These are phyloP conservation scores for Scaptodrosophila latifasciaeformis DNA, from an alignment of 2,888 invertebrate genomes.

Conservation along the genomic window DNA sequence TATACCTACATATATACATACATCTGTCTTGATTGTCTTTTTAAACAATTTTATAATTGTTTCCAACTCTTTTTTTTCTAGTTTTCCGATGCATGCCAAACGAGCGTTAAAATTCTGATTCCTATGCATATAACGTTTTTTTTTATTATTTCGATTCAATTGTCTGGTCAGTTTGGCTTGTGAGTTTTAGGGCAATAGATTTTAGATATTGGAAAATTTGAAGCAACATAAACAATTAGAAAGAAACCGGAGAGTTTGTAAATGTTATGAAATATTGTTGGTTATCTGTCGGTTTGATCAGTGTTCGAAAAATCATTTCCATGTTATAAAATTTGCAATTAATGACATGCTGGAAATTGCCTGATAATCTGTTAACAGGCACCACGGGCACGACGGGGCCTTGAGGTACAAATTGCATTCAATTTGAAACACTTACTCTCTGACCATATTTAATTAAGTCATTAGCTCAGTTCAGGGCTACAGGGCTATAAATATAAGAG, in stretches of 20 bases:
- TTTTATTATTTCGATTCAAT: not conserved
- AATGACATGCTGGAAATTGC: conserved; percentile 22
- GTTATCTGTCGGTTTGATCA: conserved; percentile 21
- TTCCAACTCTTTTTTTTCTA: not conserved
- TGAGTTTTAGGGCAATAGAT: not conserved
- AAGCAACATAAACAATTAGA: conserved; percentile 55
- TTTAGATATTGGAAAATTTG: not conserved
- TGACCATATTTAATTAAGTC: conserved; percentile 2
- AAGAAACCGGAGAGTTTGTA: conserved; percentile 19
- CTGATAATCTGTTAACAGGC: conserved; percentile 53
- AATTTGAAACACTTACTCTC: no score
- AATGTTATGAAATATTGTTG: not conserved
- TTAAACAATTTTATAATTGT: not conserved
- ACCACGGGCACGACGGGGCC: no score
- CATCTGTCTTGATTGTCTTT: no score
- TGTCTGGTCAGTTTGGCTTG: not conserved
- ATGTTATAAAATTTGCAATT: conserved; percentile 1
- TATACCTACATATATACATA: no score
- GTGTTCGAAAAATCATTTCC: conserved; percentile 1
- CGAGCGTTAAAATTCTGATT: not conserved
- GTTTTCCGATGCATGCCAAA: no score
- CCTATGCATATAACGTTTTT: not conserved
- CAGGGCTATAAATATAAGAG: no score
- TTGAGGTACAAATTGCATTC: conserved; percentile 15
- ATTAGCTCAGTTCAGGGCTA: not conserved